Evolutionary conservation across 2,113 vertebrate genomes (phyloP).

Genomic region (Dasyprocta punctata): DNA sequence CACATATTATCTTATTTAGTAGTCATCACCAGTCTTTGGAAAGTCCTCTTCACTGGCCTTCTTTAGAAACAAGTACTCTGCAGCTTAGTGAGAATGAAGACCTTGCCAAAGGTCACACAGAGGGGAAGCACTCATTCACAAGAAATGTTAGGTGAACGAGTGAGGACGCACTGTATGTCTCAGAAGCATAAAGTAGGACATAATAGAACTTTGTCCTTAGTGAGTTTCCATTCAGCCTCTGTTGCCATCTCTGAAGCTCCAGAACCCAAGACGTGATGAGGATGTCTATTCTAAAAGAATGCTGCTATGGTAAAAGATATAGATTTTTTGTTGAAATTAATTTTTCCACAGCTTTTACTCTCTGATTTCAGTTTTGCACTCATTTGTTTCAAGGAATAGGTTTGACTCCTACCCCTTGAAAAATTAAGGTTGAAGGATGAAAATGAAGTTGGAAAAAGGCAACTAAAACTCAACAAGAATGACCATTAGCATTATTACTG

Average conservation of each 20-base stretch:
- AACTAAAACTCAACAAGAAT: background rate
- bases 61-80: background rate
- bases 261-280: background rate
- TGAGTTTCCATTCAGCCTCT: background rate
- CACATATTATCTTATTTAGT: background rate
- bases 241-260: background rate
- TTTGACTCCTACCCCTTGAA: background rate
- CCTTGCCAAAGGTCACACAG: background rate
- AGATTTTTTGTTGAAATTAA: background rate
- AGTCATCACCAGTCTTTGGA: background rate
- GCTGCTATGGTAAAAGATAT: background rate
- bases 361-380: background rate
- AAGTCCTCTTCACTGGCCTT: background rate
- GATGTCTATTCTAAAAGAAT: background rate
- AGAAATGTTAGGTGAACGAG: background rate
- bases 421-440: background rate
- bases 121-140: background rate
- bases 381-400: background rate
- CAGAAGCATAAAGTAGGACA: background rate
- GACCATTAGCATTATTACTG: accelerated
- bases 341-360: background rate
- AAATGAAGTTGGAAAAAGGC: background rate
- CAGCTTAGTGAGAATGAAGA: background rate
- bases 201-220: background rate
- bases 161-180: background rate